Evolutionary conservation across 1,140 invertebrate species (phyloP), one percentile per base, ranked within the genome.

Genomic region (Heliconius hermathena): DNA sequence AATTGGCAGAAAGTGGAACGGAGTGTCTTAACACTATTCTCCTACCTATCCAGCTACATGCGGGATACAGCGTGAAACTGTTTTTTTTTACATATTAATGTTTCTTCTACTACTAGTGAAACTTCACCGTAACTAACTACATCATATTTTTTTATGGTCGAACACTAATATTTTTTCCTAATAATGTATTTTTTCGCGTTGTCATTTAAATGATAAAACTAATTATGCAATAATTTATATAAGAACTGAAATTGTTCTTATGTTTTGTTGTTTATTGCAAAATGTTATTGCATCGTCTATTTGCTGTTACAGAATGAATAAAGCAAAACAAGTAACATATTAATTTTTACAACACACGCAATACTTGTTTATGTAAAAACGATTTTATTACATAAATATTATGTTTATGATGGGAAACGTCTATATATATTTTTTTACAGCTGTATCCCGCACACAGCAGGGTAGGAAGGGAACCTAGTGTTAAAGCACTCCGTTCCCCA

Each of bases 221-320:
- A 71, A 41, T 76, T 76, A 76, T 36, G 57, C 60, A 76, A 76
- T 33, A 70, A 18, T 6, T 76, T 70, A 76, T 66, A 41, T 76
- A 76, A 76, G 33, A 76, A 76, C 16, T 75, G 36, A 78, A 73
- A 78, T 74, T 78, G 77, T 72, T 66, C 52, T 22, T 46, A 78
- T 11, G 77, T 73, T 52, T 66, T 73, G 52, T 78, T 73, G 54
- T 20, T 71, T 78, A 60, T 78, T 78, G 73, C 77, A 74, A 78
- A 78, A 74, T 73, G 8, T 49, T 33, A 73, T 54, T 73, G 54
- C 52, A 78, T 78, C 26, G 71, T 38, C 36, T 76, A 46, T 76
- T 74, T 60, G 52, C 73, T 13, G 26, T 66, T 66, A 29, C 60
- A 66, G 26, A 66, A 29, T 26, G 8, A 66, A 29, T 66, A 29